Conservation (phyloP, 2,113 vertebrate species). For the Pachypanchax playfairii region DNA sequence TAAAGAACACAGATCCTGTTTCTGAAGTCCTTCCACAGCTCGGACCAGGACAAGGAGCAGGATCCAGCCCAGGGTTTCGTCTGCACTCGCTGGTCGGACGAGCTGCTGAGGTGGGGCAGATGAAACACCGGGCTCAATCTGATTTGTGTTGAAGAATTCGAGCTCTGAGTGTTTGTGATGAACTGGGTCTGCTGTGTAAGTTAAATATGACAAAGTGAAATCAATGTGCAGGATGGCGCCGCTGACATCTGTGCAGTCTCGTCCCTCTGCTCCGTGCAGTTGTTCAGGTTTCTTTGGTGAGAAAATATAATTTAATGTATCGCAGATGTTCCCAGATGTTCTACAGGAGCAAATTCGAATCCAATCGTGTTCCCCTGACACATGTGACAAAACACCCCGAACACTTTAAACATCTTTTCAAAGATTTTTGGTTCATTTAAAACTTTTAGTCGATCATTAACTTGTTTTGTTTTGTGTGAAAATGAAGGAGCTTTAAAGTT, state of each 20-base stretch:
- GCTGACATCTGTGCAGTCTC: neutral
- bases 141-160: neutral
- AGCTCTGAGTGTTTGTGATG: conserved; percentile 6
- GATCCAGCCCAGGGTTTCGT: neutral
- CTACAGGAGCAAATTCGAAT: neutral
- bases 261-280: neutral
- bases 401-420: neutral
- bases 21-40: neutral
- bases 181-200: neutral
- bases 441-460: too few relatives aligned
- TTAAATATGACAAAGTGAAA: neutral
- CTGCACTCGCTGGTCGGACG: neutral
- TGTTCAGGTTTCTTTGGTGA: neutral
- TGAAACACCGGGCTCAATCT: conserved; percentile 1
- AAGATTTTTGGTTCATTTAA: neutral
- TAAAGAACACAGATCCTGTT: neutral
- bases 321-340: neutral
- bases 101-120: neutral
- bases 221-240: neutral
- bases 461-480: too few relatives aligned
- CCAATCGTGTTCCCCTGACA: neutral
- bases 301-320: neutral
- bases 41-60: neutral
- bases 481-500: too few relatives aligned
- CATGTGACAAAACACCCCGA: neutral